Evolutionary conservation across 2,888 invertebrate species (phyloP).

Genomic region (Odontothrips loti): DNA sequence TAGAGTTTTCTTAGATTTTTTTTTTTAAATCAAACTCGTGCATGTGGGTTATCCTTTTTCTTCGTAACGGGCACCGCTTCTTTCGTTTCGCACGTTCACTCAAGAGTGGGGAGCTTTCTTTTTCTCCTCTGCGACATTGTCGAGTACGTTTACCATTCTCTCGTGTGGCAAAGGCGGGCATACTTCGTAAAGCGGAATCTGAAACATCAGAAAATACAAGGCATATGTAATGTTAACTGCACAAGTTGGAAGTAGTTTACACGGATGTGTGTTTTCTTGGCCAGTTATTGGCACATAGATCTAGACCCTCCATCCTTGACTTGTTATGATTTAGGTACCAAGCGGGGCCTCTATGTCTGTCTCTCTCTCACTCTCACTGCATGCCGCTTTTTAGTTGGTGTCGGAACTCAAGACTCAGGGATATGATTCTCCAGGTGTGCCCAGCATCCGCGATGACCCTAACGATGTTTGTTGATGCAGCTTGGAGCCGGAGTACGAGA

Average conservation of each 20-base stretch:
- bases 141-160: background rate
- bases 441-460: conserved; percentile 11
- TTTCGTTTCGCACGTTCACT: background rate
- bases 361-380: conserved; percentile 18
- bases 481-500: conserved; percentile 9
- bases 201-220: background rate
- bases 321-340: conserved; percentile 2
- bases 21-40: background rate
- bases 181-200: background rate
- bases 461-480: conserved; percentile 26
- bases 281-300: no score
- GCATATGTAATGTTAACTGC: no score
- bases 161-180: background rate
- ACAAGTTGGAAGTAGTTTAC: no score
- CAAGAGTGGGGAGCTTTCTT: background rate
- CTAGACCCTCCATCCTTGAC: conserved; percentile 20
- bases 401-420: conserved; percentile 21
- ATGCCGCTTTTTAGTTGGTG: conserved; percentile 24
- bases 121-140: background rate
- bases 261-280: background rate
- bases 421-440: conserved; percentile 14
- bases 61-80: background rate
- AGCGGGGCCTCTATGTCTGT: conserved; percentile 5
- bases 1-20: background rate
- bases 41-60: background rate